These are phyloP conservation scores for Babylonia areolata DNA, from an alignment of 1,140 invertebrate genomes.

Conservation along the genomic window DNA sequence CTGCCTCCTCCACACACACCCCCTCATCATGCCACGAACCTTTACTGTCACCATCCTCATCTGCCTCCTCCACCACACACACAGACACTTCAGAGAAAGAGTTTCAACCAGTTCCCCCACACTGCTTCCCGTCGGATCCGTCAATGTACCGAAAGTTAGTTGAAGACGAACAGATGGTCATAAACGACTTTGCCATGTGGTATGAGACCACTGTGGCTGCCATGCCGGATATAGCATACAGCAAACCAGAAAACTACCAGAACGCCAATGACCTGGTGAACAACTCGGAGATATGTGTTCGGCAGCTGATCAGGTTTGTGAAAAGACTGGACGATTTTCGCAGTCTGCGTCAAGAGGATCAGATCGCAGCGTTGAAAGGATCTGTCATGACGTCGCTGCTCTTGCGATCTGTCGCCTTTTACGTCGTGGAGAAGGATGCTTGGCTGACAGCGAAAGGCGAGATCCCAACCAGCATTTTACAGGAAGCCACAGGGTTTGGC, in stretches of 20 bases:
- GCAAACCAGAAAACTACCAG: conserved; percentile 54
- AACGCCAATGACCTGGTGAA: conserved; percentile 65
- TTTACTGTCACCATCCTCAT: conserved; percentile 13
- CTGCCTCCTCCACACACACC: no score
- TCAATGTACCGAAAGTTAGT: conserved; percentile 42
- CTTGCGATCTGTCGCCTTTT: conserved; percentile 66
- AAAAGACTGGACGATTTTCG: conserved; percentile 68
- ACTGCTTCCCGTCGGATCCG: conserved; percentile 37
- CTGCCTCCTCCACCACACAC: background rate
- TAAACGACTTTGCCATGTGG: conserved; percentile 39
- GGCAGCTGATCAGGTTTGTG: conserved; percentile 67
- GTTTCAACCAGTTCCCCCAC: conserved; percentile 40
- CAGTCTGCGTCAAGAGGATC: conserved; percentile 62
- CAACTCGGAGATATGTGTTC: conserved; percentile 65
- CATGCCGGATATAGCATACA: conserved; percentile 37
- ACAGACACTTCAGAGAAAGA: conserved; percentile 29
- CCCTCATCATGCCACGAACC: conserved; percentile 23
- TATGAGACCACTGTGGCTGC: conserved; percentile 48
- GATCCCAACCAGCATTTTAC: conserved; percentile 71
- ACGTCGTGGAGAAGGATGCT: conserved; percentile 63
- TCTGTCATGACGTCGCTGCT: conserved; percentile 66
- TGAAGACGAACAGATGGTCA: conserved; percentile 19
- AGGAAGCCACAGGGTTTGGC: conserved; percentile 66
- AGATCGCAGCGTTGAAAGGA: conserved; percentile 62
- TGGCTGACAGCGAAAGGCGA: conserved; percentile 66